phyloP scores from a whole-genome alignment of 2,888 invertebrate genomes.

The Axea sp. region DNA sequence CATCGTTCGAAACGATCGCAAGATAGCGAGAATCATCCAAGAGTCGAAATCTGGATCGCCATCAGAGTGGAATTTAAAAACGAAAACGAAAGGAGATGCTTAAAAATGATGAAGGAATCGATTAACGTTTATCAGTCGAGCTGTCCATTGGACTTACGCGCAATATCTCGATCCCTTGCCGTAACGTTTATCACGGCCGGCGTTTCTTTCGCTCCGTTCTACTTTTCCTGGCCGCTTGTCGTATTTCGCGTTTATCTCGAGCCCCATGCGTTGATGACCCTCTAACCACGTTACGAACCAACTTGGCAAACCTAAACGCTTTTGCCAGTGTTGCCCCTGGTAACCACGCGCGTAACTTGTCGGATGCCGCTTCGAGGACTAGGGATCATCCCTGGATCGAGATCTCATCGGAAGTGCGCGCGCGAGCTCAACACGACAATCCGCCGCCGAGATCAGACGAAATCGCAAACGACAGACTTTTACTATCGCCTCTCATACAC shows the following conservation, averaged over 20 bases:
- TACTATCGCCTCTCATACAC: constrained; percentile 47
- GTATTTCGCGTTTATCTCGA: constrained; percentile 66
- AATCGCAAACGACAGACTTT: constrained; percentile 60
- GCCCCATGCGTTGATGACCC: constrained; percentile 69
- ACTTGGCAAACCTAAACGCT: constrained; percentile 71
- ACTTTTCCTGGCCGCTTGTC: constrained; percentile 53
- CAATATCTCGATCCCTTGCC: constrained; percentile 36
- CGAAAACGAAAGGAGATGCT: constrained; percentile 32
- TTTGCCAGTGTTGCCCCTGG: constrained; percentile 69
- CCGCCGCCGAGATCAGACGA: constrained; percentile 42
- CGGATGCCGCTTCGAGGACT: constrained; percentile 37
- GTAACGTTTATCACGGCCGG: constrained; percentile 60
- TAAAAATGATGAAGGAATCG: constrained; percentile 45
- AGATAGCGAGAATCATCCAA: constrained; percentile 12
- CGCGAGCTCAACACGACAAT: constrained; percentile 14
- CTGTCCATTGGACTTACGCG: constrained; percentile 46
- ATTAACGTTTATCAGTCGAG: constrained; percentile 56
- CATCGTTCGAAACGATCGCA: neutral
- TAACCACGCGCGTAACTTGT: constrained; percentile 62
- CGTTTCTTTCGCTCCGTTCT: constrained; percentile 62
- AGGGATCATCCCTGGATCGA: constrained; percentile 47
- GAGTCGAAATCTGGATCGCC: constrained; percentile 20
- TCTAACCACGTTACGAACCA: constrained; percentile 70
- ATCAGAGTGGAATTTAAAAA: constrained; percentile 16
- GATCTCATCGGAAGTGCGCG: constrained; percentile 53